Evolutionary conservation across 1,140 invertebrate genomes (phyloP), one percentile per base, ranked within the genome.

Genomic region (Calliopsis andreniformis): DNA sequence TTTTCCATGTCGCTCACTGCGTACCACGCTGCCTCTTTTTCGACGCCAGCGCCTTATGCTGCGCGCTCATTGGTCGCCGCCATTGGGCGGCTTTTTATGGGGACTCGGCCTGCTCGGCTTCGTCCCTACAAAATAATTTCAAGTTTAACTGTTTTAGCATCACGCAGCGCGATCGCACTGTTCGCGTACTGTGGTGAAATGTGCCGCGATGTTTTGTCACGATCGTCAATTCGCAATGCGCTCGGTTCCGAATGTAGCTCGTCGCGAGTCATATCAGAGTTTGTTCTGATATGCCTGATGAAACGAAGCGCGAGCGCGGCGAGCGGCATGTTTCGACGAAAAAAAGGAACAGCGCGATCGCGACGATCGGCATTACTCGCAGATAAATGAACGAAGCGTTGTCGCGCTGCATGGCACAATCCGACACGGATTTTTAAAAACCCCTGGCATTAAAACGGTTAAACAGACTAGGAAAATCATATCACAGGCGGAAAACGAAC

Each of bases 371-470:
- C 28, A 56, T 56, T 56, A 16, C 16, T 55, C 53, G 53, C 53
- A 55, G 53, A 32, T 16, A 55, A 55, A 55, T 32, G 25, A 55
- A 55, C 3, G 53, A 55, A 55, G 28, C 53, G 20, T 16, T 56
- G 18, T 56, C 53, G 53, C 53, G 53, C 53, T 56, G 3, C 53
- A 32, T 56, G 53, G 53, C 53, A 56, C 28, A n/a, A 56, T 56
- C 16, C 53, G 14, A 56, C 28, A 32, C 28, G 28, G 18, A 56
- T 16, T 56, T 30, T 56, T 56, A 32, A 56, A 32, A 32, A 45
- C 53, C 53, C 53, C 53, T 56, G 53, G 53, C 25, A 56, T 16
- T 30, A 18, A 18, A 32, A 56, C 53, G 14, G 12, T 79, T 71
- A 30, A 78, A n/a, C n/a, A n/a, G n/a, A n/a, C n/a, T n/a, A n/a